phyloP scores from a whole-genome alignment of 64 coral and sea anemone genomes.

The Platygyra sinensis region DNA sequence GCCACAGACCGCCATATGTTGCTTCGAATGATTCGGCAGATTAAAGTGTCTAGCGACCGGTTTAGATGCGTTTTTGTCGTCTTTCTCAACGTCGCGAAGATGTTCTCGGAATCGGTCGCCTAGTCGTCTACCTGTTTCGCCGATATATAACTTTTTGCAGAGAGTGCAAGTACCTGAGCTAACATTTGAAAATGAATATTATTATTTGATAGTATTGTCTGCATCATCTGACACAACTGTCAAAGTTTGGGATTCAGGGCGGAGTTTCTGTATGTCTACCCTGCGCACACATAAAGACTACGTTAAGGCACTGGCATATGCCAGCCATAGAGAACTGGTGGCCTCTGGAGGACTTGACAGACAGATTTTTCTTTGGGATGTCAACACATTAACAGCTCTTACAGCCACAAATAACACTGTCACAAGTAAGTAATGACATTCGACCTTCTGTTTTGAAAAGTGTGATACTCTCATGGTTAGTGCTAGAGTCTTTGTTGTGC shows the following conservation, averaged over 20 bases:
- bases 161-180: no score
- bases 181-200: neutral
- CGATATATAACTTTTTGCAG: no score
- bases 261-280: conserved; percentile 95
- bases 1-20: no score
- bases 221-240: conserved; percentile 96
- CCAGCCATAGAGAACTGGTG: conserved; percentile 80
- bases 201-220: conserved; percentile 68
- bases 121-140: no score
- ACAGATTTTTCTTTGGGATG: conserved; percentile 99
- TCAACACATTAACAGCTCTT: conserved; percentile 94
- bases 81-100: no score
- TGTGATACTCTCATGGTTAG: no score
- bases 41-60: no score
- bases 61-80: no score
- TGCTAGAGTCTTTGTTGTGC: no score
- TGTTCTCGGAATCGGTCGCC: no score
- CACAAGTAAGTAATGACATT: conserved; percentile 68
- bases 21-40: no score
- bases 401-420: conserved; percentile 99
- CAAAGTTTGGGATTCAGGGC: conserved; percentile 90
- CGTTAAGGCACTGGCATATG: conserved; percentile 95
- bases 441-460: neutral
- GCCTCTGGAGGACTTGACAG: conserved; percentile 92
- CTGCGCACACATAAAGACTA: conserved; percentile 94